A percentile compares a stretch with the other conserved stretches of the same genome.
Evolutionary conservation across 1,140 invertebrate genomes (phyloP).

Genomic region (Rhynchophorus ferrugineus): DNA sequence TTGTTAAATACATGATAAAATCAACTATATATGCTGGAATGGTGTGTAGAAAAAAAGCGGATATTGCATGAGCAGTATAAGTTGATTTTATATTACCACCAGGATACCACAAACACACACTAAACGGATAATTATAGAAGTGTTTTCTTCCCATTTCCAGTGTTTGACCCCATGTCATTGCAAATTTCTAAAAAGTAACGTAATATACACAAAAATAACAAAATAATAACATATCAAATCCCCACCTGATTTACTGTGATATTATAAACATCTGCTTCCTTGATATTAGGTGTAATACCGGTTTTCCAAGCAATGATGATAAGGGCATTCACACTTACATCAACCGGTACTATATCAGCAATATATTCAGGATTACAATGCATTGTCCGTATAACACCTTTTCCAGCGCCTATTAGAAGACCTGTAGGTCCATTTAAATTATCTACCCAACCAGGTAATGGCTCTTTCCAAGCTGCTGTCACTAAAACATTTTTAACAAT

Average conservation of each 20-base stretch:
- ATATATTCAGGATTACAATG: slow-evolving; percentile 49
- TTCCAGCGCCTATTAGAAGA: slow-evolving; percentile 66
- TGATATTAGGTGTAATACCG: slow-evolving; percentile 34
- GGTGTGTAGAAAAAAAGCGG: slow-evolving; percentile 67
- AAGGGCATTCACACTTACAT: slow-evolving; percentile 70
- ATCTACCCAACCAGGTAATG: slow-evolving; percentile 83
- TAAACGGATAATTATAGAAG: slow-evolving; percentile 55
- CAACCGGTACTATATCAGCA: slow-evolving; percentile 74
- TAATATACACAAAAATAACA: neutral
- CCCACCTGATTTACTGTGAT: slow-evolving; percentile 27
- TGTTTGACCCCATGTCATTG: slow-evolving; percentile 71
- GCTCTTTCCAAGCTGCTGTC: slow-evolving; percentile 59
- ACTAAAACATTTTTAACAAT: slow-evolving; percentile 47
- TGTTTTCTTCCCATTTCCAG: slow-evolving; percentile 55
- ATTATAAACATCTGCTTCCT: slow-evolving; percentile 33
- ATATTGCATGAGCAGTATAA: slow-evolving; percentile 57
- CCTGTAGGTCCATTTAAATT: slow-evolving; percentile 90
- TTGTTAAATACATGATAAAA: slow-evolving; percentile 53
- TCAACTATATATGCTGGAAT: slow-evolving; percentile 78
- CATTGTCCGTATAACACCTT: slow-evolving; percentile 72
- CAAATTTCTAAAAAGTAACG: slow-evolving; percentile 42
- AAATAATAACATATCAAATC: neutral
- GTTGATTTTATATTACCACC: slow-evolving; percentile 64
- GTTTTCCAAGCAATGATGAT: slow-evolving; percentile 66
- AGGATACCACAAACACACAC: slow-evolving; percentile 72